Base-by-base conservation (phyloP, 2,888 invertebrate species). In the Synanthedon andrenaeformis region DNA sequence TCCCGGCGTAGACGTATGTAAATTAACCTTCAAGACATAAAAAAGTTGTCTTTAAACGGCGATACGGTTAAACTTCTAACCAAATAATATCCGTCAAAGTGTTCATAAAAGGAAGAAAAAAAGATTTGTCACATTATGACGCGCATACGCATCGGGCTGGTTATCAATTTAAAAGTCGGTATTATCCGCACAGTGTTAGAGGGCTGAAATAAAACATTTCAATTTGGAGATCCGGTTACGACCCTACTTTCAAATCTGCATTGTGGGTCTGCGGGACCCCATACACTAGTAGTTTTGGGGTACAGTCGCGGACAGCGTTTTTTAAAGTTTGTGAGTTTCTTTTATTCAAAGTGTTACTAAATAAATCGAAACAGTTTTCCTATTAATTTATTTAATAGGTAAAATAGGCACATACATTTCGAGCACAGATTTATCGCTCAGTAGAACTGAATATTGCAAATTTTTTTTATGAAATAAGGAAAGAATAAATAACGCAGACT, bases 221-320 rank as follows among this genome's bases (percentile, higher is more conserved):
- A 86, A 87, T 87, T 86, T 87, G 72, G 82, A 76, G 83, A 86
- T 86, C 87, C 85, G 86, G 87, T 86, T 86, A 77, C 79, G 75
- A 69, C 77, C 80, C 84, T 77, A 72, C 76, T 72, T 79, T 76
- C 73, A 71, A 80, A 81, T 82, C 81, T 78, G 82, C 76, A 81
- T 84, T 83, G 82, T 85, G 83, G 82, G 74, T 74, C 82, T 79
- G 80, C 72, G 77, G 82, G 77, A 74, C 82, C 83, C 82, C 82
- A 80, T 75, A 79, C 66, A 76, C 71, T 75, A 78, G 77, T 81
- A 81, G 81, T 83, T 82, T 72, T 74, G 61, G 67, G 83, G 35
- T 77, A 84, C 77, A 64, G 60, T 72, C 71, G 64, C 48, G 62
- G 52, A 54, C 69, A 66, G 41, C n/a, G 35, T 35, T 35, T 35